A percentile compares a stretch with the other conserved stretches of the same genome.
phyloP scores from a whole-genome alignment of 1,140 invertebrate species.

The Camponotus vicinus region DNA sequence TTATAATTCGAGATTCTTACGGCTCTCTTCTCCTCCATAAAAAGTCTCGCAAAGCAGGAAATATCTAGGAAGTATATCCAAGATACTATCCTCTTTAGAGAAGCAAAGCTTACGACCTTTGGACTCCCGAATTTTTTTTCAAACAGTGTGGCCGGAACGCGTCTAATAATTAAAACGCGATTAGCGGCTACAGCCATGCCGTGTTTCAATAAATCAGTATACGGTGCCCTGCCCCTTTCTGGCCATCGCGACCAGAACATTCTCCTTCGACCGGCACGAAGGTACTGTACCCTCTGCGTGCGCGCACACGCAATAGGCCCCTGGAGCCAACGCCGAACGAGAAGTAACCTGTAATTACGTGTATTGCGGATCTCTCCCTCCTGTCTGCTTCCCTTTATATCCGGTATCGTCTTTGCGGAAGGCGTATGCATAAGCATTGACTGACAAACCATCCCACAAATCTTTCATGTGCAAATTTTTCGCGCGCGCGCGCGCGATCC shows the following conservation, averaged over 20 bases:
- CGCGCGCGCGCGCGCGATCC: no score
- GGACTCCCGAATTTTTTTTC: slow-evolving; percentile 52
- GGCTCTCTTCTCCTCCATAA: neutral
- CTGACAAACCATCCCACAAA: neutral
- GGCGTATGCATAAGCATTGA: slow-evolving; percentile 16
- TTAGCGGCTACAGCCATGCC: slow-evolving; percentile 62
- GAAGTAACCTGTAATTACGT: slow-evolving; percentile 75
- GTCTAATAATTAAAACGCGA: slow-evolving; percentile 75
- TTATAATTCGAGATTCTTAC: slow-evolving; percentile 27
- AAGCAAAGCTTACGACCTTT: slow-evolving; percentile 17
- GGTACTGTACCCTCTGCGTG: slow-evolving; percentile 63
- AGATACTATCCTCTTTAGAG: neutral
- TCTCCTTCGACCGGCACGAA: slow-evolving; percentile 51
- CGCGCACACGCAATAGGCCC: slow-evolving; percentile 66
- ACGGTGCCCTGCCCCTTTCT: slow-evolving; percentile 69
- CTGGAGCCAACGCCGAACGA: slow-evolving; percentile 53
- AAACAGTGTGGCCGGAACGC: slow-evolving; percentile 10
- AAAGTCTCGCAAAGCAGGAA: neutral
- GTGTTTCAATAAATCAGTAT: slow-evolving; percentile 76
- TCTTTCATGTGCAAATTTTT: neutral
- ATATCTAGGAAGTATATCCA: slow-evolving; percentile 9
- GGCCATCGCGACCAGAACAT: slow-evolving; percentile 53
- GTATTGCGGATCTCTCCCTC: slow-evolving; percentile 65
- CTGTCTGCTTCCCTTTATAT: slow-evolving; percentile 64
- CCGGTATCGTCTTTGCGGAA: slow-evolving; percentile 60